A percentile compares a stretch with the other conserved stretches of the same genome.
Evolutionary conservation across 2,888 invertebrate species (phyloP).

Genomic region (Leptinotarsa haldemani): DNA sequence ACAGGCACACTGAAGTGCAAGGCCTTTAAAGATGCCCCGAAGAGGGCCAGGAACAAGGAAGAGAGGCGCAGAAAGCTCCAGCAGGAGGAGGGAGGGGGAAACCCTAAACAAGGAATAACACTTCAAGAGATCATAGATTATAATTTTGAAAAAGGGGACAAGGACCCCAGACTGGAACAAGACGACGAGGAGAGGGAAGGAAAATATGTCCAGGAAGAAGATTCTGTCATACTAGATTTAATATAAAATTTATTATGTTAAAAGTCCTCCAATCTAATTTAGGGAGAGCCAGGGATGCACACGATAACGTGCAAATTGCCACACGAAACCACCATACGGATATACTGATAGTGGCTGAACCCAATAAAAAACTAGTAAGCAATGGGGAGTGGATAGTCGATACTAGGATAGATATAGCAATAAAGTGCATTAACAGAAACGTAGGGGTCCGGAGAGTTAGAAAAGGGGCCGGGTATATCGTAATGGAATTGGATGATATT

Average conservation of each 20-base stretch:
- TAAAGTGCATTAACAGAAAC: slow-evolving; percentile 22
- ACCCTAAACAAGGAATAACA: neutral
- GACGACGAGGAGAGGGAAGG: neutral
- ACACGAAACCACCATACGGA: neutral
- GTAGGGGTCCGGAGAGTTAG: neutral
- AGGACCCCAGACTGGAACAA: neutral
- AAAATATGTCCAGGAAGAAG: neutral
- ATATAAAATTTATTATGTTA: neutral
- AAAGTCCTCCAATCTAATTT: slow-evolving; percentile 9
- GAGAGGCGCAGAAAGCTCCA: neutral
- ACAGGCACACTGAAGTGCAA: slow-evolving; percentile 4
- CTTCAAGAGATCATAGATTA: neutral
- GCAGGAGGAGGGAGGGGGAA: neutral
- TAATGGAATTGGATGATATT: neutral
- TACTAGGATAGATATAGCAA: slow-evolving; percentile 8
- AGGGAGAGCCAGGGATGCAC: slow-evolving; percentile 7
- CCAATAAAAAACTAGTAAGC: neutral
- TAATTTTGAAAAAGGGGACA: neutral
- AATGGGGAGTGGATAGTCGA: neutral
- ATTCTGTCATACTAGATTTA: neutral
- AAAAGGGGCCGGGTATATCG: neutral
- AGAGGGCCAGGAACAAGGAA: neutral
- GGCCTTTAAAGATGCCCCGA: slow-evolving; percentile 10
- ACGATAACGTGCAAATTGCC: neutral
- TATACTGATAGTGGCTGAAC: neutral